Evolutionary conservation across 1,140 invertebrate genomes (phyloP).

Genomic region (Zaprionus vittiger): DNA sequence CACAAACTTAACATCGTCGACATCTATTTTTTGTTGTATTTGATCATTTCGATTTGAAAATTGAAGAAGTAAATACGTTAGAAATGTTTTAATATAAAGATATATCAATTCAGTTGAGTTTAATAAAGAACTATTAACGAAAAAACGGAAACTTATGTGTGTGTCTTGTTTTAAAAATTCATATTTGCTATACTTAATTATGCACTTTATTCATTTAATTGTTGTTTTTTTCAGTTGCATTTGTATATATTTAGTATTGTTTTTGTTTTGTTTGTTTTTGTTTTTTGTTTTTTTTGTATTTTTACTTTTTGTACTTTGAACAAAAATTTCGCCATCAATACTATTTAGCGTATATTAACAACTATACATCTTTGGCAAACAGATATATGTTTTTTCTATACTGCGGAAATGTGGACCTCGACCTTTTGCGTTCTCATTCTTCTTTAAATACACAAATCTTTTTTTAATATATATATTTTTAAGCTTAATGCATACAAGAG

Average conservation of each 20-base stretch:
- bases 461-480: conserved; percentile 59
- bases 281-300: conserved; percentile 25
- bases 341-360: conserved; percentile 81
- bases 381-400: conserved; percentile 82
- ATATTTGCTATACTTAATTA: conserved; percentile 63
- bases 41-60: conserved; percentile 71
- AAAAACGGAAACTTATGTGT: conserved; percentile 78
- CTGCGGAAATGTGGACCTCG: conserved; percentile 84
- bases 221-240: neutral
- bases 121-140: conserved; percentile 67
- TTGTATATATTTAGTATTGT: conserved; percentile 12
- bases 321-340: conserved; percentile 84
- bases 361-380: conserved; percentile 79
- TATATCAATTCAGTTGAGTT: conserved; percentile 33
- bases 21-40: conserved; percentile 89
- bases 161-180: conserved; percentile 31
- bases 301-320: conserved; percentile 74
- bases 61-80: conserved; percentile 77
- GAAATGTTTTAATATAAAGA: conserved; percentile 36
- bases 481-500: conserved; percentile 84
- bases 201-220: conserved; percentile 51
- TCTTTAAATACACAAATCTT: conserved; percentile 76
- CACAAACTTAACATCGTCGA: conserved; percentile 99
- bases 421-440: conserved; percentile 78
- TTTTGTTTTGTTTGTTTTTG: conserved; percentile 13